Evolutionary conservation across 2,888 invertebrate species (phyloP).

Genomic region (Zele albiditarsus): DNA sequence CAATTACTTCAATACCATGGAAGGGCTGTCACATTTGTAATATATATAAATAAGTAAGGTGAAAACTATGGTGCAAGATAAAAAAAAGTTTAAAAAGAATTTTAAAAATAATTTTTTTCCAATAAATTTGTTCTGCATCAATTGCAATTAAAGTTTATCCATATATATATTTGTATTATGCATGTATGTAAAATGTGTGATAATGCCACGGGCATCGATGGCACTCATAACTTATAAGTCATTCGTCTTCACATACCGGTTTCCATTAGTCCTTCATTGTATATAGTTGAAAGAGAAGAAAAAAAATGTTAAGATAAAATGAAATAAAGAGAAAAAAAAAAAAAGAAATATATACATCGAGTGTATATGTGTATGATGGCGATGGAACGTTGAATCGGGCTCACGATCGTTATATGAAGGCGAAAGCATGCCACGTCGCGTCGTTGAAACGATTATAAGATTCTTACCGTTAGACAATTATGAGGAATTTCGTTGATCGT

Average conservation of each 20-base stretch:
- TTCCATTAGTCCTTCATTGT: slow-evolving; percentile 19
- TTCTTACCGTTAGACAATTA: slow-evolving; percentile 33
- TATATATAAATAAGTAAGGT: slow-evolving; percentile 25
- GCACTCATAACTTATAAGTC: slow-evolving; percentile 18
- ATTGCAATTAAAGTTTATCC: slow-evolving; percentile 24
- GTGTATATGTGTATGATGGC: slow-evolving; percentile 9
- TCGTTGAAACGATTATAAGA: slow-evolving; percentile 25
- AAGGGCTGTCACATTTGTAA: slow-evolving; percentile 10
- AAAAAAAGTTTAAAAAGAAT: neutral
- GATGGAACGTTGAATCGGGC: slow-evolving; percentile 16
- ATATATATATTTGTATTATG: neutral
- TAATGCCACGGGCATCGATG: slow-evolving; percentile 12
- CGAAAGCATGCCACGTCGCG: slow-evolving; percentile 26
- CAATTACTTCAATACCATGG: neutral
- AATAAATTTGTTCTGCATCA: slow-evolving; percentile 17
- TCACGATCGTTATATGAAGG: slow-evolving; percentile 25
- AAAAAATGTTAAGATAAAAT: neutral
- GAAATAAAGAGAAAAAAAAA: slow-evolving; percentile 16
- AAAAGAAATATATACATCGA: slow-evolving; percentile 18
- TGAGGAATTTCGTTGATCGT: slow-evolving; percentile 24
- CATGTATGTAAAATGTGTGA: slow-evolving; percentile 5
- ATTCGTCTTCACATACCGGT: slow-evolving; percentile 23
- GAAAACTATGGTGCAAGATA: slow-evolving; percentile 28
- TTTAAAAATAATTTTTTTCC: neutral
- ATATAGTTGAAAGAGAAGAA: neutral